A percentile compares a stretch with the other conserved stretches of the same genome.
phyloP scores from a whole-genome alignment of 2,888 invertebrate genomes.

The Philereme transversata region DNA sequence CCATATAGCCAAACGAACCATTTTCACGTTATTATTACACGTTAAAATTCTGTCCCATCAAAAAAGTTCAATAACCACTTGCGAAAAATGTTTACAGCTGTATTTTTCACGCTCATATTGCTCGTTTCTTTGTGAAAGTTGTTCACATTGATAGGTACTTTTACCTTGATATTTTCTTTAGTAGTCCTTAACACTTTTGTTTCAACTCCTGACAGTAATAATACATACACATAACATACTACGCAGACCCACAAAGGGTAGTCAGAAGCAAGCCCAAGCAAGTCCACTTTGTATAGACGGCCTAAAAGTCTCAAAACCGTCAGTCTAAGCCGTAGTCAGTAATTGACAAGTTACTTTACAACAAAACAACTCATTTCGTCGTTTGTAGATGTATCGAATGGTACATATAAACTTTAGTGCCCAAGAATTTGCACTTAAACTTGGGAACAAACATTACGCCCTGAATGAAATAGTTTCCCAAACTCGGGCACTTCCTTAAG shows the following conservation, averaged over 20 bases:
- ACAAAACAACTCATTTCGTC: constrained; percentile 44
- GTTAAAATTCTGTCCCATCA: constrained; percentile 8
- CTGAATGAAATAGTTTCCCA: constrained; percentile 58
- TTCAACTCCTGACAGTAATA: too few species aligned
- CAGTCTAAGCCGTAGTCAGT: background rate
- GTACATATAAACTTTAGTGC: constrained; percentile 45
- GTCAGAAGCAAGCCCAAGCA: too few species aligned
- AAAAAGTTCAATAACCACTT: constrained; percentile 1
- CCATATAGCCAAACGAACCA: constrained; percentile 11
- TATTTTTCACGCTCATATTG: too few species aligned
- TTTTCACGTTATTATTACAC: constrained; percentile 15
- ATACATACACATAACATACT: too few species aligned
- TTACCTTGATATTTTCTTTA: too few species aligned
- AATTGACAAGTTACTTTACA: constrained; percentile 17
- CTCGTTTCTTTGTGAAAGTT: too few species aligned
- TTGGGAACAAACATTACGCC: constrained; percentile 52
- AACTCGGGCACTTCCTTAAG: constrained; percentile 51
- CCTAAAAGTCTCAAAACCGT: constrained; percentile 2
- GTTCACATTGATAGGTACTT: too few species aligned
- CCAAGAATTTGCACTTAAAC: constrained; percentile 52
- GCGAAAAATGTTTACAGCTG: too few species aligned
- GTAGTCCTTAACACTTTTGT: too few species aligned
- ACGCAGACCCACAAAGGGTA: too few species aligned
- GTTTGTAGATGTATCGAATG: constrained; percentile 44
- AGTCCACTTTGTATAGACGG: too few species aligned